phyloP scores from a whole-genome alignment of 2,797 vertebrate genomes.

The Neomorphus geoffroyi region DNA sequence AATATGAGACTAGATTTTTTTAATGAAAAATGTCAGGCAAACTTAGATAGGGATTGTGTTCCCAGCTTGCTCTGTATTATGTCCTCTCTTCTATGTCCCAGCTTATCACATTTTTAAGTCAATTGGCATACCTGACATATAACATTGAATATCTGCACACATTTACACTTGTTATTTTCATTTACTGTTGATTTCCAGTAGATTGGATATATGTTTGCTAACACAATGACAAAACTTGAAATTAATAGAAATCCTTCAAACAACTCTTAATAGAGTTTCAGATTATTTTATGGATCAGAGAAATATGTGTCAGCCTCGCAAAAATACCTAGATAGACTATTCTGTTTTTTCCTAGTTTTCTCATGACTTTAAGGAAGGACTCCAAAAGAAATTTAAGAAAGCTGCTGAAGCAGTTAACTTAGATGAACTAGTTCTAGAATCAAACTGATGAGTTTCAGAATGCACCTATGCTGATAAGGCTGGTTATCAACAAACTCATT shows the following conservation, averaged over 20 bases:
- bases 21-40: constrained; percentile 11
- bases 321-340: neutral
- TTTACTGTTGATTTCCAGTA: neutral
- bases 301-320: neutral
- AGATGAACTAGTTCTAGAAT: neutral
- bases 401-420: neutral
- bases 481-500: neutral
- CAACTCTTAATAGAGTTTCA: neutral
- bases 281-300: neutral
- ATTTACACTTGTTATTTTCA: neutral
- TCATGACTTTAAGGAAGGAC: neutral
- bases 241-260: neutral
- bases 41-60: neutral
- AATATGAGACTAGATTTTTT: neutral
- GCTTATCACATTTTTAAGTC: neutral
- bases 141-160: neutral
- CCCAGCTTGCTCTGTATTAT: neutral
- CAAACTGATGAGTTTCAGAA: neutral
- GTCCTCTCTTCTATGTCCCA: neutral
- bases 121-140: neutral
- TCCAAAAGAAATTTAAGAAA: neutral
- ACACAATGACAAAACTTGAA: neutral
- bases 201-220: neutral
- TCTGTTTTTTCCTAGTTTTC: neutral
- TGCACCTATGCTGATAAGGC: neutral